A percentile compares a stretch with the other conserved stretches of the same genome.
Conservation (phyloP, 2,113 vertebrate species). For the Trachemys scripta region DNA sequence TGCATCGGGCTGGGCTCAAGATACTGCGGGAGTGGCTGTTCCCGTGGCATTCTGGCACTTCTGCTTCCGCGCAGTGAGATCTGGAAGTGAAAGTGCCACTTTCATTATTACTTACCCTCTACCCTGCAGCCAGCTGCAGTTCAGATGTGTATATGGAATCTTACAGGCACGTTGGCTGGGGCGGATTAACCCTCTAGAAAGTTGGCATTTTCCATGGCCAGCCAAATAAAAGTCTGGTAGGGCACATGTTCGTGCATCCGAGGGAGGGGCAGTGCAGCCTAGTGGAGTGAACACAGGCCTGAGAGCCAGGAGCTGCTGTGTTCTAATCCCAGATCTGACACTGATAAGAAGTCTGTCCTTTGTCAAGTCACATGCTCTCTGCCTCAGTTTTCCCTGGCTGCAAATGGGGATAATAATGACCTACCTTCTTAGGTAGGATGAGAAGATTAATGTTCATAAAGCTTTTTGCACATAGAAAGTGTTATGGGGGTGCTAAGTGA, state of each 20-base stretch:
- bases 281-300: neutral
- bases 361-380: neutral
- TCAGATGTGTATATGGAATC: neutral
- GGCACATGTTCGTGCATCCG: neutral
- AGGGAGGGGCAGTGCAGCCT: neutral
- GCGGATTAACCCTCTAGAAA: neutral
- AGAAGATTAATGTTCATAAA: neutral
- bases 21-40: neutral
- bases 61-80: neutral
- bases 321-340: neutral
- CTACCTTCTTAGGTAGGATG: neutral
- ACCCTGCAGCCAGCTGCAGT: neutral
- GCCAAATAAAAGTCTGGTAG: neutral
- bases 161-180: neutral
- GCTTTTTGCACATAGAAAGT: neutral
- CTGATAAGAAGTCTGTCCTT: accelerated
- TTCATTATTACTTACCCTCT: neutral
- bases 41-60: accelerated
- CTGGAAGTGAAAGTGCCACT: neutral
- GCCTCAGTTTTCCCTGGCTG: neutral
- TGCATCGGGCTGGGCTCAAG: neutral
- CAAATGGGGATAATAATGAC: neutral
- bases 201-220: neutral
- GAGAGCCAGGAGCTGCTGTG: neutral
- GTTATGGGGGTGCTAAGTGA: neutral